These are phyloP conservation scores for Eublepharis macularius DNA, from an alignment of 2,113 vertebrate species.

Conservation along the genomic window DNA sequence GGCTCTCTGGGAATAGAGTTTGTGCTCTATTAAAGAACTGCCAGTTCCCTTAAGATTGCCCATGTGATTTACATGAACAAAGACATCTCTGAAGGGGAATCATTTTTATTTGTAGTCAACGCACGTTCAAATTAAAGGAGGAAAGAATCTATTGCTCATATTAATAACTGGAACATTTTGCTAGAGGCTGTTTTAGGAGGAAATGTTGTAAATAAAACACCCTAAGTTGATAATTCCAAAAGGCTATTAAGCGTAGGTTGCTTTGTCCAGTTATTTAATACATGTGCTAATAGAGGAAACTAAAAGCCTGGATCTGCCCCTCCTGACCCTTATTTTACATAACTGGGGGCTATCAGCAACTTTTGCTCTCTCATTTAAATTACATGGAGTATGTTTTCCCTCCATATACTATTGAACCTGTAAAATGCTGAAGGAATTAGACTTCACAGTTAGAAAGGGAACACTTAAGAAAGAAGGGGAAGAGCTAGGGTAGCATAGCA, in stretches of 20 bases:
- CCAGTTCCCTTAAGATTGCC: slow-evolving; percentile 69
- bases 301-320: slow-evolving; percentile 27
- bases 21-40: slow-evolving; percentile 64
- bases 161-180: slow-evolving; percentile 64
- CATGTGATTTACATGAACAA: slow-evolving; percentile 60
- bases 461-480: not conserved
- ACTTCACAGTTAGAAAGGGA: not conserved
- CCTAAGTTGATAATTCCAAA: slow-evolving; percentile 43
- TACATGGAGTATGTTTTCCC: not conserved
- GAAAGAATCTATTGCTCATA: slow-evolving; percentile 61
- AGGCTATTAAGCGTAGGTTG: slow-evolving; percentile 48
- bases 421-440: slow-evolving; percentile 1
- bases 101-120: slow-evolving; percentile 63
- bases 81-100: slow-evolving; percentile 50
- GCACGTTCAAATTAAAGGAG: slow-evolving; percentile 61
- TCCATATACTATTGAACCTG: not conserved
- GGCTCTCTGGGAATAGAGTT: slow-evolving; percentile 66
- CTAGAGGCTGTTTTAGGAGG: slow-evolving; percentile 51
- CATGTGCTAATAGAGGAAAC: slow-evolving; percentile 17
- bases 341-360: slow-evolving; percentile 4
- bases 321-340: slow-evolving; percentile 27
- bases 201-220: slow-evolving; percentile 62
- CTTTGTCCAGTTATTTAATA: slow-evolving; percentile 41
- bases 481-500: not conserved
- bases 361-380: slow-evolving; percentile 25